A percentile compares a stretch with the other conserved stretches of the same genome.
Conservation (phyloP, 35 echinoderm and acorn worm species). For the Anneissia japonica region DNA sequence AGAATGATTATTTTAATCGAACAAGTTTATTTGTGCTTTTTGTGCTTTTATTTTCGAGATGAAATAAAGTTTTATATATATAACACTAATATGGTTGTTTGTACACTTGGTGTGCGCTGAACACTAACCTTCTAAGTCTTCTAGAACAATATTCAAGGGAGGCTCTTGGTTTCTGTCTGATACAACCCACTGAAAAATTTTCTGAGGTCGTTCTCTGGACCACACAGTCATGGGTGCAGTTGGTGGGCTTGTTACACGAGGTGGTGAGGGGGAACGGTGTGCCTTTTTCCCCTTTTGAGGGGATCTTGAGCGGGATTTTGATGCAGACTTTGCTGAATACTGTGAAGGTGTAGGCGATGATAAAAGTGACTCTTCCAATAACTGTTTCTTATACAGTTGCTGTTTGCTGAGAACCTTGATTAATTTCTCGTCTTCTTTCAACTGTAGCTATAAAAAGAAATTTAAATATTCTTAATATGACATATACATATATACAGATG, state of each 20-base stretch:
- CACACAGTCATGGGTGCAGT: slow-evolving; percentile 26
- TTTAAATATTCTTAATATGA: too few relatives aligned
- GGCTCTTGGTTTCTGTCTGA: not conserved
- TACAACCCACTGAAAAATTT: not conserved
- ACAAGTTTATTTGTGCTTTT: too few relatives aligned
- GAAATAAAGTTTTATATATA: too few relatives aligned
- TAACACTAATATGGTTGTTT: too few relatives aligned
- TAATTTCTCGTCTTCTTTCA: slow-evolving; percentile 77
- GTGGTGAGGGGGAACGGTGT: slow-evolving; percentile 10
- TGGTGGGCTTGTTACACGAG: slow-evolving; percentile 11
- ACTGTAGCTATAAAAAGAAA: slow-evolving; percentile 45
- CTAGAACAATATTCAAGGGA: slow-evolving; percentile 38
- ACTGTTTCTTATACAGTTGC: slow-evolving; percentile 47
- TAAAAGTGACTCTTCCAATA: not conserved
- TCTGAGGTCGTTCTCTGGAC: not conserved
- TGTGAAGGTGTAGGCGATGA: not conserved
- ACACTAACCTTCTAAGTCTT: slow-evolving; percentile 61
- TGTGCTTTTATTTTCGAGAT: too few relatives aligned
- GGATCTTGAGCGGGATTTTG: not conserved
- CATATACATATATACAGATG: too few relatives aligned
- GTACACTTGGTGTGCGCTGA: too few relatives aligned
- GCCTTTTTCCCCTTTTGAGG: not conserved
- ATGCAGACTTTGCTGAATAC: not conserved
- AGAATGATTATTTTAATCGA: too few relatives aligned
- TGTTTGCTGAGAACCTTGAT: slow-evolving; percentile 68